These are phyloP conservation scores for Drosophila subobscura DNA, from an alignment of 1,140 invertebrate genomes.

Conservation along the genomic window DNA sequence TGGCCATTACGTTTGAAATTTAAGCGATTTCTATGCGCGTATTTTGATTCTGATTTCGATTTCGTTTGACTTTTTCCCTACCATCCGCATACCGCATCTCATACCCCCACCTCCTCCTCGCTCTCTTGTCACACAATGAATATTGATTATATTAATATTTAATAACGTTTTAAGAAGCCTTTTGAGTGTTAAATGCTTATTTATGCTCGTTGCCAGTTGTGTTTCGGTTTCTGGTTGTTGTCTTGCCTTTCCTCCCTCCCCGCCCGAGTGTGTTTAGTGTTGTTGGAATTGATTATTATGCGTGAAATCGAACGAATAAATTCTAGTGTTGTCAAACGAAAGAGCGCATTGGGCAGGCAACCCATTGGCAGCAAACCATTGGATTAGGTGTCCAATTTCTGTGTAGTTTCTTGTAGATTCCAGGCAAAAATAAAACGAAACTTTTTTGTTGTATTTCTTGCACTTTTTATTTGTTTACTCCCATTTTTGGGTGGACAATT, in stretches of 20 bases:
- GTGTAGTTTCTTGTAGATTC: background rate
- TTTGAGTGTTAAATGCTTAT: slow-evolving; percentile 78
- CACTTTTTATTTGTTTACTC: slow-evolving; percentile 35
- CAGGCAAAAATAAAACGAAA: slow-evolving; percentile 5
- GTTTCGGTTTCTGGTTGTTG: background rate
- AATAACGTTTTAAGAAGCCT: slow-evolving; percentile 80
- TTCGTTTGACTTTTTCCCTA: slow-evolving; percentile 43
- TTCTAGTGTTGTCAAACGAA: slow-evolving; percentile 47
- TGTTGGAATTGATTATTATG: slow-evolving; percentile 37
- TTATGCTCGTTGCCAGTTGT: slow-evolving; percentile 49
- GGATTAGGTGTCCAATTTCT: too few species aligned
- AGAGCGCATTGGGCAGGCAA: background rate
- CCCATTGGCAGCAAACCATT: too few species aligned
- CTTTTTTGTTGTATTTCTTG: slow-evolving; percentile 36
- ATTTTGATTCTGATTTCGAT: slow-evolving; percentile 68
- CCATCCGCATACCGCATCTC: too few species aligned
- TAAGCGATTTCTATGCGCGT: slow-evolving; percentile 81
- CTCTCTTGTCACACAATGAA: slow-evolving; percentile 58
- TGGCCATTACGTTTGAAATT: slow-evolving; percentile 80
- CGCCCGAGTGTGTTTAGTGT: slow-evolving; percentile 5
- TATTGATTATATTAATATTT: slow-evolving; percentile 82
- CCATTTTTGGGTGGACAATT: slow-evolving; percentile 26
- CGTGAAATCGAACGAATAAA: slow-evolving; percentile 53
- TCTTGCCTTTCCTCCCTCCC: background rate
- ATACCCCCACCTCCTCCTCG: background rate